Evolutionary conservation across 2,888 invertebrate genomes (phyloP).

Genomic region (Trichopoda pennipes): DNA sequence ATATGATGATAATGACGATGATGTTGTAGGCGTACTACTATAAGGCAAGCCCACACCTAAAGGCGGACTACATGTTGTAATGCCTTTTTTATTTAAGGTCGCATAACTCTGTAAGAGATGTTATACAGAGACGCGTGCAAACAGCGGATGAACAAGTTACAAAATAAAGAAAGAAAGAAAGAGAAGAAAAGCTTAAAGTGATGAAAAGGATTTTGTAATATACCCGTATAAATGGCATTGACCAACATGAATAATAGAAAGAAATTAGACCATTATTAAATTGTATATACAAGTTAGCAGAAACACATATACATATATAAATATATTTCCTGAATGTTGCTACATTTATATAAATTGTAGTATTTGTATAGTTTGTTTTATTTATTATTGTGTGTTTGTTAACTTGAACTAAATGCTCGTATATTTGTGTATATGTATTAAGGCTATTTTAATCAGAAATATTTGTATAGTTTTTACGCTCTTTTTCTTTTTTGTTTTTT

Average conservation of each 20-base stretch:
- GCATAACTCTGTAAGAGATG: slow-evolving; percentile 88
- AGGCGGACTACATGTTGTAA: slow-evolving; percentile 81
- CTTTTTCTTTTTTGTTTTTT: slow-evolving; percentile 19
- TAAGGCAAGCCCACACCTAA: slow-evolving; percentile 71
- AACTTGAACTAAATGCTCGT: background rate
- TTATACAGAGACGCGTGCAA: slow-evolving; percentile 63
- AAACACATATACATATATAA: background rate
- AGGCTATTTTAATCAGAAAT: slow-evolving; percentile 60
- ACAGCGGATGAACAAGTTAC: background rate
- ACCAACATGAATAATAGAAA: slow-evolving; percentile 16
- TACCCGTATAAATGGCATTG: slow-evolving; percentile 16
- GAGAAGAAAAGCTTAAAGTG: slow-evolving; percentile 43
- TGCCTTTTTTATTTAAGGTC: slow-evolving; percentile 88
- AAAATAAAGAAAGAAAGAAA: slow-evolving; percentile 26
- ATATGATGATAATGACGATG: slow-evolving; percentile 72
- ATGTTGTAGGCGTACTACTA: slow-evolving; percentile 73
- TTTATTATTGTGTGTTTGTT: slow-evolving; percentile 9
- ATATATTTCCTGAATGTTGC: background rate
- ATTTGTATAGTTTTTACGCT: slow-evolving; percentile 24
- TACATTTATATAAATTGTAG: background rate
- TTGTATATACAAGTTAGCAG: slow-evolving; percentile 18
- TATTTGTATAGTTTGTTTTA: slow-evolving; percentile 7
- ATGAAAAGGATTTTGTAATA: slow-evolving; percentile 20
- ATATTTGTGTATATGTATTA: slow-evolving; percentile 16
- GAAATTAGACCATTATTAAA: slow-evolving; percentile 11